Conservation (phyloP, 2,888 invertebrate genomes). For the Tuberolachnus salignus region DNA sequence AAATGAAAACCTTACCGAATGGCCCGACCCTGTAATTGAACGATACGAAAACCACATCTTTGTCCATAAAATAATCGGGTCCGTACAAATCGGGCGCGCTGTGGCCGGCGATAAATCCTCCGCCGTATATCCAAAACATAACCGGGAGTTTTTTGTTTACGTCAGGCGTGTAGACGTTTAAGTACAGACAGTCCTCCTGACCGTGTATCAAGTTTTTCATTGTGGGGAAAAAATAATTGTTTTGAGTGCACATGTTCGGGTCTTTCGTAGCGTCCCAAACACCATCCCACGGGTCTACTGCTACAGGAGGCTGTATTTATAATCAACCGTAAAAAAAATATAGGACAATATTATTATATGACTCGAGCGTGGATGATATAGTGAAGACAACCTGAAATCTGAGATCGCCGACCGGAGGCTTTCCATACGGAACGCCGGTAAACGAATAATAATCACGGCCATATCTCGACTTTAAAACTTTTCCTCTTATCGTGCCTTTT, state of each 20-base stretch:
- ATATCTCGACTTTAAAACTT: slow-evolving; percentile 59
- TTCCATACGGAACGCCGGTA: slow-evolving; percentile 63
- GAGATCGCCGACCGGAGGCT: slow-evolving; percentile 62
- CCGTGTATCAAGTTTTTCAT: neutral
- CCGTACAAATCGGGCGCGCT: slow-evolving; percentile 7
- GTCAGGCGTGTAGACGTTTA: slow-evolving; percentile 47
- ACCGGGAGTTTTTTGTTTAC: slow-evolving; percentile 46
- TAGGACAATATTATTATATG: neutral
- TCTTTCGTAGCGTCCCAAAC: slow-evolving; percentile 33
- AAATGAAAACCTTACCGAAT: slow-evolving; percentile 37
- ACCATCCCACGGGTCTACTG: slow-evolving; percentile 48
- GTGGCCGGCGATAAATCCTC: slow-evolving; percentile 53
- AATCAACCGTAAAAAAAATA: no score
- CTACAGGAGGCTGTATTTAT: slow-evolving; percentile 30
- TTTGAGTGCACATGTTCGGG: slow-evolving; percentile 46
- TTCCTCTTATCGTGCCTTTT: slow-evolving; percentile 62
- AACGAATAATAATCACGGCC: slow-evolving; percentile 62
- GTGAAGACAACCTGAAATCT: slow-evolving; percentile 63
- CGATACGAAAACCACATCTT: slow-evolving; percentile 44
- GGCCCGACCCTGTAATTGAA: slow-evolving; percentile 48
- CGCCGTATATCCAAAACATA: slow-evolving; percentile 57
- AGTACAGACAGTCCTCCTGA: slow-evolving; percentile 55
- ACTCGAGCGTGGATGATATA: neutral
- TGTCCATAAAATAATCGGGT: slow-evolving; percentile 54
- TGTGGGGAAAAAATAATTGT: slow-evolving; percentile 2